These are phyloP conservation scores for Oxycera nigricornis DNA, from an alignment of 2,888 invertebrate genomes.

Conservation along the genomic window DNA sequence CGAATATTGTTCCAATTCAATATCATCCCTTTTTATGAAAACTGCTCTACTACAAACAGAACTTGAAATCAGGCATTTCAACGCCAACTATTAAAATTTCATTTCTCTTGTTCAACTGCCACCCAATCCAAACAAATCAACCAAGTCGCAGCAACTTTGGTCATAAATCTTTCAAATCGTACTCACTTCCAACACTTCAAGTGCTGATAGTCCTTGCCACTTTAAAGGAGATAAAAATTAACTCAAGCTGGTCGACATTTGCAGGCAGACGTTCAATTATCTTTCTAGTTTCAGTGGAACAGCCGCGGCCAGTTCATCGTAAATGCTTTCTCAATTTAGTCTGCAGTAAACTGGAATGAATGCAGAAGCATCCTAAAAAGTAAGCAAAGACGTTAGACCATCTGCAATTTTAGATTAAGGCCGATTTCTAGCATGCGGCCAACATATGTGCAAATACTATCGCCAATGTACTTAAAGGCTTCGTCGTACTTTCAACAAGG, in stretches of 20 bases:
- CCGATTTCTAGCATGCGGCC: slow-evolving; percentile 18
- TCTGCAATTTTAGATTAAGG: slow-evolving; percentile 27
- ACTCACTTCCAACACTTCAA: neutral
- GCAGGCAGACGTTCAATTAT: neutral
- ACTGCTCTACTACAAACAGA: no score
- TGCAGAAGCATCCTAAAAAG: slow-evolving; percentile 17
- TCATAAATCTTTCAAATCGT: neutral
- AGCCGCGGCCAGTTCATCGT: neutral
- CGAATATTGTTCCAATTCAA: no score
- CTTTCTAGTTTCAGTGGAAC: neutral
- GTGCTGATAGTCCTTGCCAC: slow-evolving; percentile 18
- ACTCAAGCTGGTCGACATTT: neutral
- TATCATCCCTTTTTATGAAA: no score
- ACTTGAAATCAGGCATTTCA: neutral
- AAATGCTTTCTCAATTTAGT: neutral
- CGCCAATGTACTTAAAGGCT: slow-evolving; percentile 34
- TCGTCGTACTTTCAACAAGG: slow-evolving; percentile 30
- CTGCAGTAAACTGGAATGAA: neutral
- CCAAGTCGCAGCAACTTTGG: neutral
- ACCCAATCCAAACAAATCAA: neutral
- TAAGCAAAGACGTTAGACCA: slow-evolving; percentile 14
- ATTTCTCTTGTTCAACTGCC: neutral
- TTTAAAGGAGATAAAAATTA: neutral
- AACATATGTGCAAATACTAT: slow-evolving; percentile 39
- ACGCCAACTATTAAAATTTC: neutral